phyloP scores from a whole-genome alignment of 2,797 vertebrate species.

The Poecile montanus region DNA sequence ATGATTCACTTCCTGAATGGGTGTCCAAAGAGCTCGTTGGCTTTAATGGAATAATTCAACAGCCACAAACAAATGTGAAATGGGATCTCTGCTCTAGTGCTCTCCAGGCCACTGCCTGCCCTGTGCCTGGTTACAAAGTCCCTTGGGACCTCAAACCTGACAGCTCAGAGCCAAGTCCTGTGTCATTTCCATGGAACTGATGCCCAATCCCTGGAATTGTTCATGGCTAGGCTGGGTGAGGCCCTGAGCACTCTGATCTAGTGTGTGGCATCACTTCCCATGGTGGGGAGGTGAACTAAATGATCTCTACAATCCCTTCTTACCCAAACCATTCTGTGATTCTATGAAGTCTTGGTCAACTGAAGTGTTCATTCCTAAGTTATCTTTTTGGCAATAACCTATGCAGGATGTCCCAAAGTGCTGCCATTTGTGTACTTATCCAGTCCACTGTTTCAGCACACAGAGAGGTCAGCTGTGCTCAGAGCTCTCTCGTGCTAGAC shows the following conservation, averaged over 20 bases:
- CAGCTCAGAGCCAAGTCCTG: not conserved
- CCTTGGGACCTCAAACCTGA: not conserved
- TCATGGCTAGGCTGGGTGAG: not conserved
- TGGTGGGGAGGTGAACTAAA: not conserved
- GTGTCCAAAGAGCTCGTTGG: not conserved
- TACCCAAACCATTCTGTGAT: not conserved
- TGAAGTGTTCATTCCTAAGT: not conserved
- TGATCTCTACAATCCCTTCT: not conserved
- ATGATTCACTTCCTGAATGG: not conserved
- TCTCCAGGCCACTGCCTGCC: not conserved
- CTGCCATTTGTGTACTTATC: not conserved
- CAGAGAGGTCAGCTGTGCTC: not conserved
- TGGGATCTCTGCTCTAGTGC: not conserved
- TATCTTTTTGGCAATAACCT: not conserved
- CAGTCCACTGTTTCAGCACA: not conserved
- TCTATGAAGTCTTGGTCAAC: not conserved
- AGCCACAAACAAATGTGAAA: not conserved
- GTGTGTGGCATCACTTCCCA: not conserved
- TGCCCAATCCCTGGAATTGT: not conserved
- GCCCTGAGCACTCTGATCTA: not conserved
- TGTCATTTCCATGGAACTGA: not conserved
- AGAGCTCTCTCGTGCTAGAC: not conserved
- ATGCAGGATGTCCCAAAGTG: not conserved
- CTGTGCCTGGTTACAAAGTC: not conserved
- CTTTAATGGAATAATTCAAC: not conserved